Percentiles rank a stretch among this genome's conserved stretches.
Evolutionary conservation across 1,140 invertebrate species (phyloP).

Genomic region (Cydia fagiglandana): DNA sequence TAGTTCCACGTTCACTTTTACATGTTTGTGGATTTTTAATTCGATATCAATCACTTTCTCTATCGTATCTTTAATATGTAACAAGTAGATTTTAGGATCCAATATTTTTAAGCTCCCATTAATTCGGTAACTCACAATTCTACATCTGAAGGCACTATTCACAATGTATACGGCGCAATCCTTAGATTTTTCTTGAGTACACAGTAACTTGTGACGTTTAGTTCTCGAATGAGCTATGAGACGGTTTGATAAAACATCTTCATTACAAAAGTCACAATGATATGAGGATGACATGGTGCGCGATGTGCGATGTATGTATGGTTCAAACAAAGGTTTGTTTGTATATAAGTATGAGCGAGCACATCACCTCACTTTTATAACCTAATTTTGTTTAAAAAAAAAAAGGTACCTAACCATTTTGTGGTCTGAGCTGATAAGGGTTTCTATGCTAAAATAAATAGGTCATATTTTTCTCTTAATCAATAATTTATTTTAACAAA

Average conservation of each 20-base stretch:
- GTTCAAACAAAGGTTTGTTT: no score
- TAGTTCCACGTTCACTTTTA: background rate
- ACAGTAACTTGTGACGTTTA: slow-evolving; percentile 2
- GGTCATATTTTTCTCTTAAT: no score
- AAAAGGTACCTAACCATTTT: no score
- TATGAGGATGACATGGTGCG: no score
- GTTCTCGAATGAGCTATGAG: slow-evolving; percentile 1
- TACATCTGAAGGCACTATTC: background rate
- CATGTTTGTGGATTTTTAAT: background rate
- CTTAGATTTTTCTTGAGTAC: background rate
- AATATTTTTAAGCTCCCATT: background rate
- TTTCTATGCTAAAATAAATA: no score
- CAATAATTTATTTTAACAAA: no score
- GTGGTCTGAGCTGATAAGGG: no score
- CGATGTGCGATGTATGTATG: no score
- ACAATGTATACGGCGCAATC: background rate
- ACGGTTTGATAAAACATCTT: background rate
- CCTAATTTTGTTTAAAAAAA: no score
- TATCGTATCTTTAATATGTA: background rate
- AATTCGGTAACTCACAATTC: background rate
- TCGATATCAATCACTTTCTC: background rate
- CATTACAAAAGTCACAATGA: no score
- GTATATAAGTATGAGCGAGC: no score
- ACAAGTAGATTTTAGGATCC: background rate
- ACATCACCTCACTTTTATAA: no score